A percentile compares a stretch with the other conserved stretches of the same genome.
phyloP scores from a whole-genome alignment of 2,113 vertebrate genomes.

The Cyanoderma ruficeps region DNA sequence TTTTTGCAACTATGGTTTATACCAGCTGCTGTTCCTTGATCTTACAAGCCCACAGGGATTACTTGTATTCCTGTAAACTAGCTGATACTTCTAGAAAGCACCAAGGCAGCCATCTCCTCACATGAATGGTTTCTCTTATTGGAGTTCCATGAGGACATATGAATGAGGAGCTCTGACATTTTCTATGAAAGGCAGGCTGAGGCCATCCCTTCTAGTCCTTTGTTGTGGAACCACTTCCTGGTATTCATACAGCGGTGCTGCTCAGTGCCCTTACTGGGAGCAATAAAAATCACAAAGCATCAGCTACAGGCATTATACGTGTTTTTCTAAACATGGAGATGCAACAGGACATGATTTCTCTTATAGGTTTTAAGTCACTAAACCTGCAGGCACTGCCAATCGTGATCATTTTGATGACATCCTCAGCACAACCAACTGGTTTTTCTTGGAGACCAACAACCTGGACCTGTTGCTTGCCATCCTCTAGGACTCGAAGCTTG shows the following conservation, averaged over 20 bases:
- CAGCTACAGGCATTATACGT: neutral
- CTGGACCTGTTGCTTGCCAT: slow-evolving; percentile 93
- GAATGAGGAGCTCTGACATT: neutral
- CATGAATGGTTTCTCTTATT: neutral
- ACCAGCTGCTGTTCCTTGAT: neutral
- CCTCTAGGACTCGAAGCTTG: slow-evolving; percentile 92
- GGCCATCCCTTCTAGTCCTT: neutral
- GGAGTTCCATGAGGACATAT: neutral
- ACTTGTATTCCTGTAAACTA: neutral
- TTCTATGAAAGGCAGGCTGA: neutral
- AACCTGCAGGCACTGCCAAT: slow-evolving; percentile 92
- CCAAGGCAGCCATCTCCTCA: neutral
- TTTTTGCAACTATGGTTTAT: neutral
- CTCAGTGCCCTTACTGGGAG: neutral
- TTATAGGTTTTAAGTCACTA: neutral
- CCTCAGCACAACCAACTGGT: slow-evolving; percentile 80
- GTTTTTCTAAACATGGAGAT: neutral
- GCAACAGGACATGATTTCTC: neutral
- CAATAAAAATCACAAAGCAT: neutral
- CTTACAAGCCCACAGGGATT: neutral
- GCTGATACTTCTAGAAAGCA: neutral
- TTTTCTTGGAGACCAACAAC: slow-evolving; percentile 91
- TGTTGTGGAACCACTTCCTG: neutral
- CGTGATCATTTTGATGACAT: slow-evolving; percentile 91
- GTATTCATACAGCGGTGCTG: neutral